Evolutionary conservation across 2,888 invertebrate species (phyloP), one percentile per base, ranked within the genome.

Genomic region (Eristalis pertinax): DNA sequence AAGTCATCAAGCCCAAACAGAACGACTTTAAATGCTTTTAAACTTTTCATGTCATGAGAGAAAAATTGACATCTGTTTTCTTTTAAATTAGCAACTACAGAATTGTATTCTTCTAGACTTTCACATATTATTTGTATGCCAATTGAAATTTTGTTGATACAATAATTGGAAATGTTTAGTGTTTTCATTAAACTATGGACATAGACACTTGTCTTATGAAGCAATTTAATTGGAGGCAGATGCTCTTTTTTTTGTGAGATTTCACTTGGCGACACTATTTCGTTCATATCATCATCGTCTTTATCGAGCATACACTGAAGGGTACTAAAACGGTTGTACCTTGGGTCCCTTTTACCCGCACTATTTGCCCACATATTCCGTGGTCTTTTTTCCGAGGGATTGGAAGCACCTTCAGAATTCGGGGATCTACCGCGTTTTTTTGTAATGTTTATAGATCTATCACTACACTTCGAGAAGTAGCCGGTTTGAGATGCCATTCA

Each of bases 121-220:
- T 32, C 77, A 41, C 84, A 78, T 24, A 78, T n/a, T 29, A 88
- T 82, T 82, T 88, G 82, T 11, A 79, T 70, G 10, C 88, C 79
- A 58, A 88, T 73, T 15, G 74, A 88, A 26, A 73, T 83, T 81
- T 80, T 73, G 83, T 86, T 89, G 11, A 86, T 58, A 15, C 41
- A 41, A 41, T 41, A 41, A 41, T 41, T 41, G 41, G 41, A 41
- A 41, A 41, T 13, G 15, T 32, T 58, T 15, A 69, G 41, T 50
- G 67, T 41, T 67, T 67, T n/a, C 67, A 67, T 67, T 24, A 41
- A 22, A 67, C 32, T 67, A 26, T 67, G 67, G 22, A 41, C 67
- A 67, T 22, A 67, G 41, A 13, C 41, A 41, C 41, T 41, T 11
- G 41, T 41, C 41, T 41, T 41, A 7, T 32, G 32, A 32, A 32